Base-by-base conservation (phyloP, 1,140 invertebrate species). In the Scaptomyza montana region DNA sequence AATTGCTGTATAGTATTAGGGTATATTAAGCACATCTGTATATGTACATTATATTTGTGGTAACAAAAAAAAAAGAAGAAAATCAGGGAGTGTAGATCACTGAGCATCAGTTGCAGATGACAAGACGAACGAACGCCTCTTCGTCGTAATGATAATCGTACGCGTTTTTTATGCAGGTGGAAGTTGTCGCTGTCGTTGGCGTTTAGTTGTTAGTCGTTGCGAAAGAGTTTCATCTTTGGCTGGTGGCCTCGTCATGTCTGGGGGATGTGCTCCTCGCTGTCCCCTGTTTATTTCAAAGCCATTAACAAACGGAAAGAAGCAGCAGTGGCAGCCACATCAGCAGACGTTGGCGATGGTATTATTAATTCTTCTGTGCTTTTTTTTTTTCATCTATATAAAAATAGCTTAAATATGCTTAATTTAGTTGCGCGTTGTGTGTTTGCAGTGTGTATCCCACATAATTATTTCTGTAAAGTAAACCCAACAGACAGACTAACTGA, bases 341-440 rank as follows among this genome's bases (percentile, higher is more conserved):
- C 39, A 47, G 56, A 59, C 54, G 19, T 56, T 30, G 39, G 46
- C 62, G 39, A 36, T 45, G 53, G 43, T 72, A 76, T 85, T 77
- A 75, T 69, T 74, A 57, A 80, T 81, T 65, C 70, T 78, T 36
- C 33, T 36, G 30, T 7, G 0, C 5, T 86, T 39, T 41, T 41
- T 41, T 41, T 41, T 41, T 12, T 12, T 41, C 55, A 64, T 68
- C 60, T 64, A 45, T 76, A 82, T 84, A 89, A 82, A 87, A 87
- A 89, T 87, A 87, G 79, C 84, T 74, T 80, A 89, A 80, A 87
- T 89, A 87, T 87, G 84, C 84, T 89, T 89, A 84, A 87, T 89
- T 89, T 87, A 89, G 84, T 87, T 77, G 65, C 43, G 67, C 33
- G 16, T 53, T 49, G 70, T 69, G 39, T 63, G 64, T 25, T 25